Evolutionary conservation across 2,797 vertebrate genomes (phyloP).

Genomic region (Falco concolor): DNA sequence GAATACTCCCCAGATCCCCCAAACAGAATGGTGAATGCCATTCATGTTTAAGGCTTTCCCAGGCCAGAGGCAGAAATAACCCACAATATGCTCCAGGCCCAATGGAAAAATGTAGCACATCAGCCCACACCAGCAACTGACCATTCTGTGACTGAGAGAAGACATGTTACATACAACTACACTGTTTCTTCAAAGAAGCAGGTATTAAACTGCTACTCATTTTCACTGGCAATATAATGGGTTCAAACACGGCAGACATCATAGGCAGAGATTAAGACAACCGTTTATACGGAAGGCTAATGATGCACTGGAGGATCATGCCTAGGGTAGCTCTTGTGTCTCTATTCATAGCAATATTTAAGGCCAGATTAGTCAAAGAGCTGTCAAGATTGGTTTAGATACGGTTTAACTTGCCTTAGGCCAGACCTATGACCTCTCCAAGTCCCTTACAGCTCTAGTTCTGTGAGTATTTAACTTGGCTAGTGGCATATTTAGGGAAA

Average conservation of each 20-base stretch:
- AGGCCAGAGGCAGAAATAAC: background rate
- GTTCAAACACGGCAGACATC: background rate
- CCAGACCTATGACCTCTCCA: background rate
- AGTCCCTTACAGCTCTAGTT: background rate
- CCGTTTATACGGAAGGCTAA: background rate
- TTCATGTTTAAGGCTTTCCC: background rate
- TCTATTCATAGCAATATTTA: background rate
- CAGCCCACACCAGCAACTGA: background rate
- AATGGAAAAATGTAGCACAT: background rate
- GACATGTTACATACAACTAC: background rate
- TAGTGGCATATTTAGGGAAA: background rate
- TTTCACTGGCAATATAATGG: background rate
- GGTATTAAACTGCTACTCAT: background rate
- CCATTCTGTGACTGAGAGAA: background rate
- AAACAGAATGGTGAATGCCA: background rate
- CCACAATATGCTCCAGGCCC: background rate
- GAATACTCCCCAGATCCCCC: background rate
- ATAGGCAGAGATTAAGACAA: background rate
- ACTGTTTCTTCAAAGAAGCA: background rate
- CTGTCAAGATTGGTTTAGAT: background rate
- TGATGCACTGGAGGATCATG: background rate
- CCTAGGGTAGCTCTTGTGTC: background rate
- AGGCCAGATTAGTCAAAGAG: background rate
- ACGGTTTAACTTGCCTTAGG: background rate
- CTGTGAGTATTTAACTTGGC: background rate